Conservation (phyloP, 2,113 vertebrate species). For the Callospermophilus lateralis region DNA sequence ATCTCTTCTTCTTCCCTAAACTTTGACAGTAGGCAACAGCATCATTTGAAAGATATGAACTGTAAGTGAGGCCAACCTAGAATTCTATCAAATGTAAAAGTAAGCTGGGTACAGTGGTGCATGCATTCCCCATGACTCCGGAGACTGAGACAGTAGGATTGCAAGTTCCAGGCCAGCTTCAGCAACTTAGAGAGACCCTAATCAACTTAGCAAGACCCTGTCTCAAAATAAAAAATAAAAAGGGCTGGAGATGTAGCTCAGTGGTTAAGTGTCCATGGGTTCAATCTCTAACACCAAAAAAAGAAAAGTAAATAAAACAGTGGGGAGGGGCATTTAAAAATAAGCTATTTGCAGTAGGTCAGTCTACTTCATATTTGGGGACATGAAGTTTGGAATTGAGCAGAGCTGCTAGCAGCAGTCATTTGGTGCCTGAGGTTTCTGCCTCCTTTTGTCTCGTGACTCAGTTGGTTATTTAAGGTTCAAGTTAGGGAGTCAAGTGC, state of each 20-base stretch:
- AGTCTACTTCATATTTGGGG: not conserved
- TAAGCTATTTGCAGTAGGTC: not conserved
- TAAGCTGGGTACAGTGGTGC: not conserved
- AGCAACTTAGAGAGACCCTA: too few relatives aligned
- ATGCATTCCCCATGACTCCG: too few relatives aligned
- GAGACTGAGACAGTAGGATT: too few relatives aligned
- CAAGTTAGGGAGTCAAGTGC: not conserved
- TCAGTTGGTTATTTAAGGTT: not conserved
- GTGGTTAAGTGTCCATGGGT: too few relatives aligned
- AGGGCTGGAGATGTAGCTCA: too few relatives aligned
- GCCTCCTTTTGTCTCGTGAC: not conserved
- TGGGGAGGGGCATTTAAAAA: not conserved
- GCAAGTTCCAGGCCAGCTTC: too few relatives aligned
- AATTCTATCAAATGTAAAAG: not conserved
- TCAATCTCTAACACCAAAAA: too few relatives aligned
- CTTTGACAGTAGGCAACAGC: not conserved
- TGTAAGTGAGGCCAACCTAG: not conserved
- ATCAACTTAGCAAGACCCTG: too few relatives aligned
- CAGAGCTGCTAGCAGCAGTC: not conserved
- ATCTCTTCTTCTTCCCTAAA: not conserved
- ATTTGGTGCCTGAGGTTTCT: not conserved
- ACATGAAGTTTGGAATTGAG: not conserved
- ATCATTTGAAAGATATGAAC: not conserved
- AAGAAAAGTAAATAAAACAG: too few relatives aligned
- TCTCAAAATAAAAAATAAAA: too few relatives aligned